Base-by-base conservation (phyloP, 2,797 vertebrate genomes). In the Paguma larvata region DNA sequence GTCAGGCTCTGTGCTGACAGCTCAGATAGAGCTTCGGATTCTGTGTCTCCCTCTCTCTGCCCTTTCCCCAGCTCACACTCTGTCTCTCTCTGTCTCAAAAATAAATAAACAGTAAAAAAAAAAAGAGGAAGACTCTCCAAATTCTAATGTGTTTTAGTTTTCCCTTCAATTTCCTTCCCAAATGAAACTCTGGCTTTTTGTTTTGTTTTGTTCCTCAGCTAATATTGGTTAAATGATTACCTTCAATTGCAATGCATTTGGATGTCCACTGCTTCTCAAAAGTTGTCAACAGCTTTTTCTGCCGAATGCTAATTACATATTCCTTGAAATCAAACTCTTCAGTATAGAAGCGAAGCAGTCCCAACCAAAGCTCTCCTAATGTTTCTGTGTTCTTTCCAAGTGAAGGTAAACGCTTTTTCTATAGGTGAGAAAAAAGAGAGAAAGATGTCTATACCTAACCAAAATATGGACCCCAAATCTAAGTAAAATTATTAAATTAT, bases 191-290 rank as follows among this genome's bases (percentile, higher is more conserved):
- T 89, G 3, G 51, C 34, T 93, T 90, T 89, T 85, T 77, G 32
- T 90, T 96, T 84, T 85, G 4, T 85, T 92, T 89, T 93, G 16
- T 78, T 95, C 32, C 63, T 91, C 10, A 97, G 59, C 63, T 89
- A 94, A 16, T 59, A 89, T 63, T 67, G 96, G 82, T 63, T 95
- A 94, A 96, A 13, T 72, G 5, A 86, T 53, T 97, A 99, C 99
- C 99, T 99, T 99, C 99, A 0, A 99, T 99, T 3, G 99, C 99
- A 85, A 99, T 99, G 98, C 99, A 99, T 98, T 99, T 99, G 97
- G 99, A 99, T 15, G 99, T 99, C 99, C 99, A 99, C 98, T 99
- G 99, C 78, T 99, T 99, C 98, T 99, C 99, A 93, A 99, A 99
- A 0, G 99, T 99, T 90, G 99, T 99, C 97, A 99, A 99, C 23